Conservation (phyloP, 2,888 invertebrate species). For the Chalcosyrphus nemorum region DNA sequence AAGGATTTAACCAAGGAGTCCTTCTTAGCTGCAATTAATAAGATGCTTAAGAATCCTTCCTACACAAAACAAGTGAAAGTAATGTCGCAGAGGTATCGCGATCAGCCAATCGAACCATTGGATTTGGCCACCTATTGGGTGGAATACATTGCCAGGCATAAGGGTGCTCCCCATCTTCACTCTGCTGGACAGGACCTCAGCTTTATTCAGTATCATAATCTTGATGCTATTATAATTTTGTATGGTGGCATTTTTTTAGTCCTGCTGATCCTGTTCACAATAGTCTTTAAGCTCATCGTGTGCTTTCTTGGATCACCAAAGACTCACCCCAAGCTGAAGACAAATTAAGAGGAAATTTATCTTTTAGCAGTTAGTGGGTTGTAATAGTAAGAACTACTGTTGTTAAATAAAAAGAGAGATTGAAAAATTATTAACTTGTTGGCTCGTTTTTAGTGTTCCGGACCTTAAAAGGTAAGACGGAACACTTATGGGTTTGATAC, state of each 20-base stretch:
- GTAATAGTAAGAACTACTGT: no score
- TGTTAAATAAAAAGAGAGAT: no score
- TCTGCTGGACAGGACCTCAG: slow-evolving; percentile 78
- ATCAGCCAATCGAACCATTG: slow-evolving; percentile 78
- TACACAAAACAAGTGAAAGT: slow-evolving; percentile 58
- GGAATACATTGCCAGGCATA: slow-evolving; percentile 79
- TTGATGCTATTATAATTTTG: slow-evolving; percentile 76
- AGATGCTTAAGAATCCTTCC: slow-evolving; percentile 75
- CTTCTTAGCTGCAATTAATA: slow-evolving; percentile 71
- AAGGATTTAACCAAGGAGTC: slow-evolving; percentile 77
- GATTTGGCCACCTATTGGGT: slow-evolving; percentile 80
- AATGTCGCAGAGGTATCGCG: slow-evolving; percentile 77
- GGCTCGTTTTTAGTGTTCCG: no score
- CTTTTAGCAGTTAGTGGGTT: no score
- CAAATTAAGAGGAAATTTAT: no score
- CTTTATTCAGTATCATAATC: slow-evolving; percentile 76
- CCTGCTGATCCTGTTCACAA: not conserved
- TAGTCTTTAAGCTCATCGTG: not conserved
- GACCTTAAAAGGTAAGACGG: no score
- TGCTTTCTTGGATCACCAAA: slow-evolving; percentile 7
- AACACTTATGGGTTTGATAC: no score
- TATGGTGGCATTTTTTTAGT: slow-evolving; percentile 54
- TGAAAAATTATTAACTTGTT: no score
- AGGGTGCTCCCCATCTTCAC: slow-evolving; percentile 78
- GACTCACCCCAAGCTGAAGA: not conserved